A percentile compares a stretch with the other conserved stretches of the same genome.
phyloP scores from a whole-genome alignment of 1,140 invertebrate genomes.

The Drosophila malerkotliana region DNA sequence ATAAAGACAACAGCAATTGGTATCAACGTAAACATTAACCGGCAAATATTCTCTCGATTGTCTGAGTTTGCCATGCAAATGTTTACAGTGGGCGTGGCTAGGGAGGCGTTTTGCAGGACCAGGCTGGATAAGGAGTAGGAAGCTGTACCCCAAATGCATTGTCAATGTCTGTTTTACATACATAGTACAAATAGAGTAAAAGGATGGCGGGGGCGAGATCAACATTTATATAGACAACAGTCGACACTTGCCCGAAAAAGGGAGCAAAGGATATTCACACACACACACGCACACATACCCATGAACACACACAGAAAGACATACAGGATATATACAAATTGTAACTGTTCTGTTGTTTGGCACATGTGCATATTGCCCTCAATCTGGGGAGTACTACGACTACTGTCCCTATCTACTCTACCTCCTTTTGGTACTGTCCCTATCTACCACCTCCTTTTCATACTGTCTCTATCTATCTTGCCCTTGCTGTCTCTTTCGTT shows the following conservation, averaged over 20 bases:
- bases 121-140: neutral
- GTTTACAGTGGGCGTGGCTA: conserved; percentile 36
- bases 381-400: conserved; percentile 11
- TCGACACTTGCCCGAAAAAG: conserved; percentile 47
- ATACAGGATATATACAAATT: conserved; percentile 66
- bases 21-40: conserved; percentile 38
- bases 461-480: conserved; percentile 9
- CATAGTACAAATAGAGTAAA: conserved; percentile 27
- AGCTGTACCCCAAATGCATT: conserved; percentile 52
- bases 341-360: conserved; percentile 63
- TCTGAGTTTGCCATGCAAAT: conserved; percentile 57
- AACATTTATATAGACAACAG: conserved; percentile 67
- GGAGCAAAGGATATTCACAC: conserved; percentile 33
- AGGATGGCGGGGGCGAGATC: conserved; percentile 30
- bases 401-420: conserved; percentile 28
- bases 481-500: neutral
- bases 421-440: neutral
- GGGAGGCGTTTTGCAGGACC: conserved; percentile 18
- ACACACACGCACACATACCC: conserved; percentile 4
- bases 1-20: conserved; percentile 45
- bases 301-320: neutral
- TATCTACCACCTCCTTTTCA: conserved; percentile 7
- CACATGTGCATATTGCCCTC: conserved; percentile 47
- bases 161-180: conserved; percentile 68
- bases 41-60: conserved; percentile 46